Conservation (phyloP, 1,140 invertebrate species). For the Pissodes strobi region DNA sequence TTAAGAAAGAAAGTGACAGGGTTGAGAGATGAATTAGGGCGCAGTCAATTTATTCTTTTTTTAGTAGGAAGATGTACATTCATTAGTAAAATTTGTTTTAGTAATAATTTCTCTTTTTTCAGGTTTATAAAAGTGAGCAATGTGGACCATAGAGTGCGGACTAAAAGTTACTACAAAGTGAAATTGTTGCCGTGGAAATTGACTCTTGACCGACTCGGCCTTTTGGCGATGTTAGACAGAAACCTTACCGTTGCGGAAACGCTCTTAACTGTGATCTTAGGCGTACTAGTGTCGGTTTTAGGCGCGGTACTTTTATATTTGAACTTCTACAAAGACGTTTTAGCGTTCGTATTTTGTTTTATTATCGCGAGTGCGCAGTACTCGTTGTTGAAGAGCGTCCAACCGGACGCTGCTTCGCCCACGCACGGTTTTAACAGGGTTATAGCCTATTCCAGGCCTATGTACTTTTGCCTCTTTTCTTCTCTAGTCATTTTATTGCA, state of each 20-base stretch:
- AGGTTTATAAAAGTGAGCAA: slow-evolving; percentile 25
- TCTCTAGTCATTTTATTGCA: slow-evolving; percentile 74
- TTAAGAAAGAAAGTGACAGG: too few relatives aligned
- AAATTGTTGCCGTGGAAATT: slow-evolving; percentile 79
- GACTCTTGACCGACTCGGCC: slow-evolving; percentile 87
- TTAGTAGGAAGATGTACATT: too few relatives aligned
- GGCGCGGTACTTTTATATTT: slow-evolving; percentile 83
- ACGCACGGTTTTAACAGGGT: slow-evolving; percentile 98
- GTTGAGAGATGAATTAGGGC: too few relatives aligned
- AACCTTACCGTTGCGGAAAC: slow-evolving; percentile 87
- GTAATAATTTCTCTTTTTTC: neutral
- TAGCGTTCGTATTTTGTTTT: slow-evolving; percentile 94
- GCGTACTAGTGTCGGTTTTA: slow-evolving; percentile 82
- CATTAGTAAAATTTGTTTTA: too few relatives aligned
- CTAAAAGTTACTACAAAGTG: slow-evolving; percentile 70
- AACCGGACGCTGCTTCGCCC: slow-evolving; percentile 97
- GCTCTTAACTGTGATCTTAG: slow-evolving; percentile 81
- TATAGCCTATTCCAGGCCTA: slow-evolving; percentile 89
- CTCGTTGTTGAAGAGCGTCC: slow-evolving; percentile 96
- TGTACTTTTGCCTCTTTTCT: slow-evolving; percentile 92
- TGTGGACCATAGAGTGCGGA: slow-evolving; percentile 33
- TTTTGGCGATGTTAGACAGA: slow-evolving; percentile 91
- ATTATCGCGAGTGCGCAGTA: slow-evolving; percentile 97
- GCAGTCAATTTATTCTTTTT: too few relatives aligned
- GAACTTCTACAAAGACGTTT: slow-evolving; percentile 89